Evolutionary conservation across 1,140 invertebrate genomes (phyloP).

Genomic region (Sminthurides bifidus): DNA sequence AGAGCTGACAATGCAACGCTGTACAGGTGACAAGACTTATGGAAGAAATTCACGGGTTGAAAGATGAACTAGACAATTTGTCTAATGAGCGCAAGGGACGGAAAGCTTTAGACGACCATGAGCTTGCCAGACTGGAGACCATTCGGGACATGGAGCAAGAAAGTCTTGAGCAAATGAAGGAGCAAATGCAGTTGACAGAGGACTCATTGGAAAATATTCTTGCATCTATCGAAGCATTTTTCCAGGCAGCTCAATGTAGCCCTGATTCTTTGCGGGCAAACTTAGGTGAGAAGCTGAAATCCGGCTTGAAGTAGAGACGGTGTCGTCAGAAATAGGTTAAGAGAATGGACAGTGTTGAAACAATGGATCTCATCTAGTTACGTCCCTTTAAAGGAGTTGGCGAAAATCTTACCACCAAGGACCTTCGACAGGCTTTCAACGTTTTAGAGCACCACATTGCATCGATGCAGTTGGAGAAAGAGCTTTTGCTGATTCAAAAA

Average conservation of each 20-base stretch:
- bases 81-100: background rate
- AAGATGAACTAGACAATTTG: background rate
- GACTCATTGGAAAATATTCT: background rate
- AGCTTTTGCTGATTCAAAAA: background rate
- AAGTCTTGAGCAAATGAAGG: background rate
- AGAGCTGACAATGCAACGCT: background rate
- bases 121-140: background rate
- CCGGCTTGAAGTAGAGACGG: too few species aligned
- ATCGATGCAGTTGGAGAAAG: conserved; percentile 1
- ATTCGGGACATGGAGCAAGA: background rate
- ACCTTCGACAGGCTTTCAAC: background rate
- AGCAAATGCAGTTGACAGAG: background rate
- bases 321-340: too few species aligned
- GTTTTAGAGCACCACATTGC: conserved; percentile 5
- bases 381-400: background rate
- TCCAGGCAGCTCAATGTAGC: background rate
- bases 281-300: too few species aligned
- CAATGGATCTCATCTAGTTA: background rate
- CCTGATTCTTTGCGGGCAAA: background rate
- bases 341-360: background rate
- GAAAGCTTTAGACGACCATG: background rate
- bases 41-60: background rate
- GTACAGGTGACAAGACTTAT: background rate
- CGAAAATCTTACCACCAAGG: background rate
- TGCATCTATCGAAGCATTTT: background rate